Conservation (phyloP, 2,797 vertebrate genomes). For the Chiroxiphia lanceolata region DNA sequence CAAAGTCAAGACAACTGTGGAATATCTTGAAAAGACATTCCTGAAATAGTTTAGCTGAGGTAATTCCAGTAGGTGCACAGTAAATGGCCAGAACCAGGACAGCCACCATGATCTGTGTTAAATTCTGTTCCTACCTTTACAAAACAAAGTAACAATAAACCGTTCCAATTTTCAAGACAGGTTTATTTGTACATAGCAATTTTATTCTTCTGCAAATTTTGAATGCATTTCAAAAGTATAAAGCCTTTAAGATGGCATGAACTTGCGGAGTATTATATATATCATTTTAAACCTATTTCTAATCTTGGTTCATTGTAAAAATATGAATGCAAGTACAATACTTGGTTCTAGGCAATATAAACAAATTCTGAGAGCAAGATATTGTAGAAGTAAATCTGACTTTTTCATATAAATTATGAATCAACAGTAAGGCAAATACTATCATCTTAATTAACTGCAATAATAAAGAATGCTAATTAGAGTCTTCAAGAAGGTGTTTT, state of each 20-base stretch:
- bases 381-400: neutral
- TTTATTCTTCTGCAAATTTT: neutral
- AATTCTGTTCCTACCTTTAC: neutral
- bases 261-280: neutral
- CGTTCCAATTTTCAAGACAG: neutral
- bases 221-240: neutral
- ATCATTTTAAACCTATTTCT: neutral
- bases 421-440: constrained; percentile 7
- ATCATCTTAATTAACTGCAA: constrained; percentile 52
- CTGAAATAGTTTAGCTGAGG: neutral
- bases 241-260: neutral
- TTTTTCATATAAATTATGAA: constrained; percentile 48
- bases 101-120: neutral
- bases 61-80: neutral
- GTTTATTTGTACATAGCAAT: neutral
- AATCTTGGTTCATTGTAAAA: neutral
- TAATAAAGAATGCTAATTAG: constrained; percentile 71
- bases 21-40: neutral
- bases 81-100: neutral
- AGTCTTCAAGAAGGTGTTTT: constrained; percentile 53
- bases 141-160: neutral
- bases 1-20: neutral
- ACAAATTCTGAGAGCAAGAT: neutral
- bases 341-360: neutral
- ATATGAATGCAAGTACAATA: neutral